These are phyloP conservation scores for Carposina sasakii DNA, from an alignment of 1,140 invertebrate genomes.

Conservation along the genomic window DNA sequence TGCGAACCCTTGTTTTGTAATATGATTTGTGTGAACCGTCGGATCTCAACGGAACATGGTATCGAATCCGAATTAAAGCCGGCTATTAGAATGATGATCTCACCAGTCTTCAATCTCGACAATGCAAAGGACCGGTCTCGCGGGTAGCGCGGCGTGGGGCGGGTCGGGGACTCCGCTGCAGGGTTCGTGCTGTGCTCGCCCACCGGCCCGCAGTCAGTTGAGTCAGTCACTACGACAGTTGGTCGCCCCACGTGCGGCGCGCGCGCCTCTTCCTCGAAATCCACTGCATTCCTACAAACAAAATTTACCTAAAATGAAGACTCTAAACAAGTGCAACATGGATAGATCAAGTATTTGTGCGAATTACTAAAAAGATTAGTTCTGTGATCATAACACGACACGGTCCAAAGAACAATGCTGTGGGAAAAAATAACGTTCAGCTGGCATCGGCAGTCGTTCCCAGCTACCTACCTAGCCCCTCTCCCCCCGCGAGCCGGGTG, in stretches of 20 bases:
- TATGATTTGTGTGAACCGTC: too few relatives aligned
- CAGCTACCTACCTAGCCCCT: conserved; percentile 64
- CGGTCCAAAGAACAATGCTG: conserved; percentile 71
- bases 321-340: conserved; percentile 16
- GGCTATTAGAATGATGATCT: conserved; percentile 54
- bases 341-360: conserved; percentile 34
- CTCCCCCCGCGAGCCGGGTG: conserved; percentile 61
- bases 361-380: conserved; percentile 39
- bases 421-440: conserved; percentile 73
- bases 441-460: conserved; percentile 70
- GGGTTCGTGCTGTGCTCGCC: conserved; percentile 54
- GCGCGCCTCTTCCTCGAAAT: conserved; percentile 43
- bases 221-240: conserved; percentile 36
- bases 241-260: conserved; percentile 59
- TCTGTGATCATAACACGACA: conserved; percentile 46
- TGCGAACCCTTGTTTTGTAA: too few relatives aligned
- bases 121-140: conserved; percentile 67
- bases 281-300: conserved; percentile 38
- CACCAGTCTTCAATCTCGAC: conserved; percentile 67
- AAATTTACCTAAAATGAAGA: conserved; percentile 51
- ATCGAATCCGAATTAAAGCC: conserved; percentile 48
- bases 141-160: conserved; percentile 36
- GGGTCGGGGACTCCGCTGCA: conserved; percentile 44
- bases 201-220: not conserved
- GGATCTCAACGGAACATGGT: too few relatives aligned